Base-by-base conservation (phyloP, 2,797 vertebrate species). In the Ctenopoma kingsleyae region DNA sequence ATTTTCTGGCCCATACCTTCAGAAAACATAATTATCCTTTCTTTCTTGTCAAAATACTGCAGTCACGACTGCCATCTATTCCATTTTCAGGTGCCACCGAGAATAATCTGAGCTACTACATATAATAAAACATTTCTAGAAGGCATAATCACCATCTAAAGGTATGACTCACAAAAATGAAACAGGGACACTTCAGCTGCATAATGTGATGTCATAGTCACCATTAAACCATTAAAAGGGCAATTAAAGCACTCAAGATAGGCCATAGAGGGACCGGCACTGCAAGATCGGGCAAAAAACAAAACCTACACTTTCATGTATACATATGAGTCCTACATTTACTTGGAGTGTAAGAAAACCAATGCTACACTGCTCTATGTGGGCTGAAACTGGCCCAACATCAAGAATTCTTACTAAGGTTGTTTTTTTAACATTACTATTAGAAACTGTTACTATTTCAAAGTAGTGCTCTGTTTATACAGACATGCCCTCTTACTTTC, bases 31-130 rank as follows among this genome's bases (percentile, higher is more conserved):
- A 79, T 76, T 72, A 44, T 55, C 65, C 36, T 67, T 46, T 59
- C 25, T 32, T 62, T 67, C 66, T 62, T 25, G 15, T 62, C 8
- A 8, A 56, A 84, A 68, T 47, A 52, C 40, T 63, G 52, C 19
- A 51, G 68, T 85, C 76, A 87, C 41, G 53, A 87, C 68, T 44
- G 32, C 13, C 38, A 44, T 79, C 59, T 50, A 59, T 61, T 82
- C 23, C 8, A 4, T 3, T 71, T 73, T 35, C 48, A 78, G 68
- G 58, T 65, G 63, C 64, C 51, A 49, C 17, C 51, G 41, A 66
- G 57, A 75, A 65, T 62, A 74, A 71, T 71, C 12, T 23, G 35
- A 81, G 47, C 23, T 11, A 6, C 13, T 63, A 49, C 8, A 67
- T 4, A 77, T 58, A 73, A 75, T 46, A 46, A 78, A 55, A 44